These are phyloP conservation scores for Echinarachnius parma DNA, from an alignment of 53 echinoderm and acorn worm species.

Conservation along the genomic window DNA sequence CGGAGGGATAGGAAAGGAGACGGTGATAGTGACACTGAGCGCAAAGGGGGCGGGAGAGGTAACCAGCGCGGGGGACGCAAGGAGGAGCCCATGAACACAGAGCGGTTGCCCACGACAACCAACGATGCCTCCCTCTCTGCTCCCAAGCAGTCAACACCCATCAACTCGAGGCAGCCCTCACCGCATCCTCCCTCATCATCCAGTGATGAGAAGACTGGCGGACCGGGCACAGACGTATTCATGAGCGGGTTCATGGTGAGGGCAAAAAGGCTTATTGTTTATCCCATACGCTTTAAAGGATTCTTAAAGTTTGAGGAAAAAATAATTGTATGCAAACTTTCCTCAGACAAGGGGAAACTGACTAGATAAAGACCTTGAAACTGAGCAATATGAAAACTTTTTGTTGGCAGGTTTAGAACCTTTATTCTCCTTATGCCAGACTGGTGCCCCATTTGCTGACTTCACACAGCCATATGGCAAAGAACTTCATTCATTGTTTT, in stretches of 20 bases:
- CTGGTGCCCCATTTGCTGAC: too few species aligned
- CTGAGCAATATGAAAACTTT: too few species aligned
- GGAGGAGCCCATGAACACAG: conserved; percentile 21
- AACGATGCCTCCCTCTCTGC: conserved; percentile 14
- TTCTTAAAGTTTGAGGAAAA: background rate
- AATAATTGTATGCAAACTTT: too few species aligned
- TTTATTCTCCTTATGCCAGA: too few species aligned
- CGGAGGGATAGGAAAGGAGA: conserved; percentile 18
- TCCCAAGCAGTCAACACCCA: conserved; percentile 46
- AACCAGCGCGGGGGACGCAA: conserved; percentile 3
- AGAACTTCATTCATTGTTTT: too few species aligned
- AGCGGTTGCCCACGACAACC: conserved; percentile 27
- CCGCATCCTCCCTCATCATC: conserved; percentile 45
- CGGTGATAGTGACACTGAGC: conserved; percentile 36
- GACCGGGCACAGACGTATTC: conserved; percentile 39
- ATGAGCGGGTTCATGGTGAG: conserved; percentile 77
- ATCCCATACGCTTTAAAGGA: background rate
- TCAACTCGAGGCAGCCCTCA: conserved; percentile 40
- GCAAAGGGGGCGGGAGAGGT: background rate
- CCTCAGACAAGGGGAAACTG: too few species aligned
- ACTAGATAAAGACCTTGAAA: too few species aligned
- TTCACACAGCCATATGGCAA: too few species aligned
- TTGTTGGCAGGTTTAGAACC: too few species aligned
- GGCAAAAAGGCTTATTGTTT: too few species aligned
- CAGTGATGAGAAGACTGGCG: conserved; percentile 17